phyloP scores from a whole-genome alignment of 2,797 vertebrate genomes.

The Echiichthys vipera region DNA sequence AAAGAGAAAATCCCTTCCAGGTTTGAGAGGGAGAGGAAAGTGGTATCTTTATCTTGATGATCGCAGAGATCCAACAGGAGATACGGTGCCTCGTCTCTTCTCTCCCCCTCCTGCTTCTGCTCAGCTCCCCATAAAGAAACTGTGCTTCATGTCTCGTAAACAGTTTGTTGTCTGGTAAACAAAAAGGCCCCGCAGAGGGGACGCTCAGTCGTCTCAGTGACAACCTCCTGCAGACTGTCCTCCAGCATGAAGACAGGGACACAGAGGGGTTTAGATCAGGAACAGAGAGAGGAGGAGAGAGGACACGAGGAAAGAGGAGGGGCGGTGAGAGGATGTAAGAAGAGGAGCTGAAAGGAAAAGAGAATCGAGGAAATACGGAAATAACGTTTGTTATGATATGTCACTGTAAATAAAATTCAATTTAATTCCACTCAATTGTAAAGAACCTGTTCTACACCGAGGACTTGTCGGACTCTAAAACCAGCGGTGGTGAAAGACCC shows the following conservation, averaged over 20 bases:
- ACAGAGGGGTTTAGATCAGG: background rate
- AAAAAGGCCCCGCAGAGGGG: constrained; percentile 5
- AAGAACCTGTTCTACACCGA: no score
- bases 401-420: no score
- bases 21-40: constrained; percentile 53
- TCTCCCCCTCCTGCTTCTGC: background rate
- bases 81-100: constrained; percentile 14
- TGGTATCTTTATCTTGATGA: constrained; percentile 55
- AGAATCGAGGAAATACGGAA: background rate
- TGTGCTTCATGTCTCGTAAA: constrained; percentile 23
- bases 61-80: constrained; percentile 53
- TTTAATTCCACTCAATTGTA: no score
- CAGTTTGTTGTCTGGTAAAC: constrained; percentile 36
- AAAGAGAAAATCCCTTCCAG: constrained; percentile 48
- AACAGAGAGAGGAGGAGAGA: background rate
- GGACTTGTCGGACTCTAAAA: no score
- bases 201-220: constrained; percentile 3
- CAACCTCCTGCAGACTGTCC: constrained; percentile 17
- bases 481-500: no score
- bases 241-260: constrained; percentile 2
- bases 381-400: no score
- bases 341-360: background rate
- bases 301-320: background rate
- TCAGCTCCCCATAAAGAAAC: constrained; percentile 23
- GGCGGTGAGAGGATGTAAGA: background rate